A percentile compares a stretch with the other conserved stretches of the same genome.
Evolutionary conservation across 2,888 invertebrate genomes (phyloP).

Genomic region (Clistopyga incitator): DNA sequence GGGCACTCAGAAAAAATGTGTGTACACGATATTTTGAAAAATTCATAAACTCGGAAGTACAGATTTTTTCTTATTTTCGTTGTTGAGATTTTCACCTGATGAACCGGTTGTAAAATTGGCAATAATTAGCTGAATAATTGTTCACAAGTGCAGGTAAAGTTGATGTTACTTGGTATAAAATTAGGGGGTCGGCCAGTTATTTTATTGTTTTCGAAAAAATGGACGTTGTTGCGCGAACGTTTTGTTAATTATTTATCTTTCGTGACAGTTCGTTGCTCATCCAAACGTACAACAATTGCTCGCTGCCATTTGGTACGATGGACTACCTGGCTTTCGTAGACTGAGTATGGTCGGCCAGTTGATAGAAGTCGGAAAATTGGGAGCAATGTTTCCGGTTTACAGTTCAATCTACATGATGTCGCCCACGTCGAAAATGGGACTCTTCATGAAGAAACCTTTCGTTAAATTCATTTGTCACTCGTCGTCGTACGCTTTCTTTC

Average conservation of each 20-base stretch:
- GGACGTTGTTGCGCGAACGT: background rate
- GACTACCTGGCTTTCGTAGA: conserved; percentile 97
- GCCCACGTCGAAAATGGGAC: conserved; percentile 94
- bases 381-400: conserved; percentile 96
- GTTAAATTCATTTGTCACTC: conserved; percentile 99
- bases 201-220: conserved; percentile 1
- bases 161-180: too few relatives aligned
- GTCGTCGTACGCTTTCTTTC: conserved; percentile 97
- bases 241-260: conserved; percentile 4
- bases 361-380: conserved; percentile 93
- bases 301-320: conserved; percentile 99
- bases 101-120: too few relatives aligned
- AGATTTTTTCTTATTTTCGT: too few relatives aligned
- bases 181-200: too few relatives aligned
- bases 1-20: too few relatives aligned
- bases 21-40: too few relatives aligned
- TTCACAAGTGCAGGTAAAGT: too few relatives aligned
- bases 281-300: conserved; percentile 98
- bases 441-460: conserved; percentile 98
- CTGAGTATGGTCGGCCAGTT: conserved; percentile 95
- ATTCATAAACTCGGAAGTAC: too few relatives aligned
- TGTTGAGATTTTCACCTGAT: too few relatives aligned
- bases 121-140: too few relatives aligned
- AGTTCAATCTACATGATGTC: conserved; percentile 96
- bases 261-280: conserved; percentile 96